phyloP scores from a whole-genome alignment of 2,797 vertebrate genomes.

The Chaenodraco wilsoni region DNA sequence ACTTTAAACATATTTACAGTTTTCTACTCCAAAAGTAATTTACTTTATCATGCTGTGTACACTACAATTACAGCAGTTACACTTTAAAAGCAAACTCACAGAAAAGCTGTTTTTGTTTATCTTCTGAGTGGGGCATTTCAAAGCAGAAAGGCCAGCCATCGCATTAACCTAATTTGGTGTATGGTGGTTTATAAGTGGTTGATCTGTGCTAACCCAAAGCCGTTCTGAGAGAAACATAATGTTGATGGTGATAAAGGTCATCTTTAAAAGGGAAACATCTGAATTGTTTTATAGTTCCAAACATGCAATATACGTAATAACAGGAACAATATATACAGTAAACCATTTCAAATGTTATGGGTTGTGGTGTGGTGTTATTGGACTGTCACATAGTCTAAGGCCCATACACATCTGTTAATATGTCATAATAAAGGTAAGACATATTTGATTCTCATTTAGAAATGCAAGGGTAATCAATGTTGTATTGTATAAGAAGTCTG shows the following conservation, averaged over 20 bases:
- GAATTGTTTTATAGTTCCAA: neutral
- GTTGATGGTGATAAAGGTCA: conserved; percentile 8
- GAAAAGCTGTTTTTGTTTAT: conserved; percentile 33
- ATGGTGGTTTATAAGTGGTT: conserved; percentile 21
- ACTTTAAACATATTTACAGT: too few species aligned
- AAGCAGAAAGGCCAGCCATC: conserved; percentile 10
- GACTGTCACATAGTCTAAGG: too few species aligned
- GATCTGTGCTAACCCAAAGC: conserved; percentile 6
- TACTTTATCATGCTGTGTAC: too few species aligned
- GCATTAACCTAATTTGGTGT: conserved; percentile 54
- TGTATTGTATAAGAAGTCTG: too few species aligned
- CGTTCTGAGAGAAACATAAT: conserved; percentile 22
- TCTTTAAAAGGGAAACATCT: conserved; percentile 1
- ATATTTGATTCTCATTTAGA: too few species aligned
- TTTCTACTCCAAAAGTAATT: too few species aligned
- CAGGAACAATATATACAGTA: neutral
- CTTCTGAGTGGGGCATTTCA: conserved; percentile 41
- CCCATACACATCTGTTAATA: too few species aligned
- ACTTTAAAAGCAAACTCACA: too few species aligned
- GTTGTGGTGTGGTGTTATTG: too few species aligned
- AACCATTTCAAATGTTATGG: neutral
- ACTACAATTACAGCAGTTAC: too few species aligned
- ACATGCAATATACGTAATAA: neutral
- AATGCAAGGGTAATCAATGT: too few species aligned
- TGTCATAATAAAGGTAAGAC: too few species aligned